These are phyloP conservation scores for Mustelus asterias DNA, from an alignment of 2,113 vertebrate species.

Conservation along the genomic window DNA sequence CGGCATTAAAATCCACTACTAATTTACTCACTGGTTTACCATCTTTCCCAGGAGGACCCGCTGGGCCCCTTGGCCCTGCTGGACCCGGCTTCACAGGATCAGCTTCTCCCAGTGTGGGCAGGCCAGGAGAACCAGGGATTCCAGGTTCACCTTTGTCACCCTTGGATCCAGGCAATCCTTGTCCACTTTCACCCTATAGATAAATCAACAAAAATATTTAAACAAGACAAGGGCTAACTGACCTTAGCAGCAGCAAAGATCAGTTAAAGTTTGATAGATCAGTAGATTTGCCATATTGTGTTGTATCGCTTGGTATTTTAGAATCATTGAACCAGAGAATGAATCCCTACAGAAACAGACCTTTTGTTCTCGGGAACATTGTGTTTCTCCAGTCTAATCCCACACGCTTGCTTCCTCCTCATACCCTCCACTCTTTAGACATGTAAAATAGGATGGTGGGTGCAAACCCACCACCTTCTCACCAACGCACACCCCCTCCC, in stretches of 20 bases:
- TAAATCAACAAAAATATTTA: not conserved
- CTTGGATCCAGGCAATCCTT: conserved; percentile 42
- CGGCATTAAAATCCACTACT: not conserved
- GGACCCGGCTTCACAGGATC: conserved; percentile 46
- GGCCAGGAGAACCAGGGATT: conserved; percentile 50
- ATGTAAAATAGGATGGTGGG: no score
- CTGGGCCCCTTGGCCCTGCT: conserved; percentile 48
- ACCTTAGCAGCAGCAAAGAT: not conserved
- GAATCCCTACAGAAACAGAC: not conserved
- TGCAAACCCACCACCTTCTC: no score
- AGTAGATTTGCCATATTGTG: not conserved
- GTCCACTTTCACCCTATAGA: not conserved
- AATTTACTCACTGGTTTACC: conserved; percentile 59
- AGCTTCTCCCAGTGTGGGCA: conserved; percentile 39
- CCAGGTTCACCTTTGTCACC: conserved; percentile 57
- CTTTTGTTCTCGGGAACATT: no score
- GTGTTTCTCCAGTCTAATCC: not conserved
- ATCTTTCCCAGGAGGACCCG: conserved; percentile 49
- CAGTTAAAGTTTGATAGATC: not conserved
- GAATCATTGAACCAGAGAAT: not conserved
- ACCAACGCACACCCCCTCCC: no score
- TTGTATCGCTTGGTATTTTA: not conserved
- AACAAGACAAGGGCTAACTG: not conserved
- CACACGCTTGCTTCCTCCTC: not conserved
- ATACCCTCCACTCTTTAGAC: no score